These are phyloP conservation scores for Myrmecophaga tridactyla DNA, from an alignment of 2,113 vertebrate species.

Conservation along the genomic window DNA sequence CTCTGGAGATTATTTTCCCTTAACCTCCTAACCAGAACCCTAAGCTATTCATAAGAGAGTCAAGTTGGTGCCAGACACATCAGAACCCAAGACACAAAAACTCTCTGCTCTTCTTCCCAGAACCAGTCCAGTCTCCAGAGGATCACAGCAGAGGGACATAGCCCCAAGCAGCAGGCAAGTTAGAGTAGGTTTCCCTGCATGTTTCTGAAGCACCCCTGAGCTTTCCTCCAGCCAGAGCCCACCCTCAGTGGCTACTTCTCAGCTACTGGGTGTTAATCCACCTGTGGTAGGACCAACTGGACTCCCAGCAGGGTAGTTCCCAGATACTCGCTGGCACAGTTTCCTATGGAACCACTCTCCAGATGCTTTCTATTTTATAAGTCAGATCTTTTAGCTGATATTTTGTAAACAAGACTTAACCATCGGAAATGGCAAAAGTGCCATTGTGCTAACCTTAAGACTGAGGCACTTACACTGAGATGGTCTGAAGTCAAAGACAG, in stretches of 20 bases:
- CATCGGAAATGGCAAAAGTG: not conserved
- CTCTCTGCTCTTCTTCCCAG: not conserved
- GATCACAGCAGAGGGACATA: not conserved
- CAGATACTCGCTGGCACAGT: not conserved
- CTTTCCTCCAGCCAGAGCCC: not conserved
- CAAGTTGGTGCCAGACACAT: not conserved
- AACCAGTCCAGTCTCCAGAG: not conserved
- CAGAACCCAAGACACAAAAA: not conserved
- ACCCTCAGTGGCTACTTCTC: not conserved
- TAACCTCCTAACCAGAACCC: not conserved
- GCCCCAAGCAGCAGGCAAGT: not conserved
- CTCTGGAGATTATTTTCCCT: not conserved
- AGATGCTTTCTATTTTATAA: constrained; percentile 31
- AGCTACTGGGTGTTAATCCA: not conserved
- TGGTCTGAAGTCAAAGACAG: constrained; percentile 78
- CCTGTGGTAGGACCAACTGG: not conserved
- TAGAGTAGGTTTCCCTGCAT: not conserved
- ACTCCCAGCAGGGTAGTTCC: not conserved
- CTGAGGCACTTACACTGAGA: constrained; percentile 74
- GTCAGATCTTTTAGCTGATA: not conserved
- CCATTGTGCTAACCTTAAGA: not conserved
- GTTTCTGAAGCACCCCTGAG: not conserved
- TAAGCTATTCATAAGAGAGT: not conserved
- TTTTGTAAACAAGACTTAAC: constrained; percentile 19
- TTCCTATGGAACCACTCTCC: not conserved